These are phyloP conservation scores for Phenganax marumi DNA, from an alignment of 92 coral and sea anemone species.

Conservation along the genomic window DNA sequence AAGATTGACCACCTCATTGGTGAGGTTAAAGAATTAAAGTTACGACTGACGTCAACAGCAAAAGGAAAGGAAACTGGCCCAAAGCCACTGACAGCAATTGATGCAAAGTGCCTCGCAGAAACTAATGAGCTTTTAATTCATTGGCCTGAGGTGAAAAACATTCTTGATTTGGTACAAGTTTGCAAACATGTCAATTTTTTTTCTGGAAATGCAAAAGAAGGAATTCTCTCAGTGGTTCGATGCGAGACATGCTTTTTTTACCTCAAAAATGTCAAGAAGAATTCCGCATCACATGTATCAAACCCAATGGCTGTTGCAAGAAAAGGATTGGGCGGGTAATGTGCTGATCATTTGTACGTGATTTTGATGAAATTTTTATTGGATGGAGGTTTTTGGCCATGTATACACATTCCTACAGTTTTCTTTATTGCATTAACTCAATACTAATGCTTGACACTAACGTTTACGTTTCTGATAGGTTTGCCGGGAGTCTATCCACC, in stretches of 20 bases:
- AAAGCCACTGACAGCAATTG: slow-evolving; percentile 3
- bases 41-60: not conserved
- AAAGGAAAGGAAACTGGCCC: slow-evolving; percentile 18
- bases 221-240: slow-evolving; percentile 12
- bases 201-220: not conserved
- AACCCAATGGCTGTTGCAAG: slow-evolving; percentile 30
- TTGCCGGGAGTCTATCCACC: no score
- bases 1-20: slow-evolving; percentile 16
- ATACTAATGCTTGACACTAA: not conserved
- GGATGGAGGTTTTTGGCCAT: not conserved
- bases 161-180: slow-evolving; percentile 17
- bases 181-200: slow-evolving; percentile 11
- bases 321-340: slow-evolving; percentile 19
- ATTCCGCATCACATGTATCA: not conserved
- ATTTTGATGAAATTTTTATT: not conserved
- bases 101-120: slow-evolving; percentile 7
- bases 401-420: not conserved
- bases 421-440: not conserved
- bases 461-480: not conserved
- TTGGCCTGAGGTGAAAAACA: slow-evolving; percentile 10
- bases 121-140: not conserved
- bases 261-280: slow-evolving; percentile 5
- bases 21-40: slow-evolving; percentile 14
- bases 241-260: not conserved
- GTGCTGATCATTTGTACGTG: not conserved